Conservation (phyloP, 2,797 vertebrate genomes). For the Argya squamiceps region DNA sequence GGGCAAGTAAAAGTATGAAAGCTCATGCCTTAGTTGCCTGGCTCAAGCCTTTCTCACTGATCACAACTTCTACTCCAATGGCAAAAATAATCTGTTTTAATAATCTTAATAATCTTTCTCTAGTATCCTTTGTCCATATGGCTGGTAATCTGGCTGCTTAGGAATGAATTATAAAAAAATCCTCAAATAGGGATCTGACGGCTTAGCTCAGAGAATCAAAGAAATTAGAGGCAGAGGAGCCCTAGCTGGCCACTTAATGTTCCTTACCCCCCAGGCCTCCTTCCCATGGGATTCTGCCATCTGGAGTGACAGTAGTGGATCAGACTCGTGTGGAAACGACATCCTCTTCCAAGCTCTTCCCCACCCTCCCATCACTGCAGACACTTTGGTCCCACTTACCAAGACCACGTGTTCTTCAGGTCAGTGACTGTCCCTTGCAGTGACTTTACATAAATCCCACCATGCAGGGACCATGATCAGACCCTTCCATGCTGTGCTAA, state of each 20-base stretch:
- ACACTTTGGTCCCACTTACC: background rate
- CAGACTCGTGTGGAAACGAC: background rate
- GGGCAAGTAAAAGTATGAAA: background rate
- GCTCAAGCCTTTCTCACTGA: background rate
- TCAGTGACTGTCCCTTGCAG: background rate
- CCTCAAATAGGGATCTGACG: slow-evolving; percentile 59
- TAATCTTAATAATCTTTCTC: slow-evolving; percentile 59
- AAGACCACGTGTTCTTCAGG: background rate
- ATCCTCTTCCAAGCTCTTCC: background rate
- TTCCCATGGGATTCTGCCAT: background rate
- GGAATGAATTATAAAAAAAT: slow-evolving; percentile 61
- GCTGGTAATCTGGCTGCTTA: slow-evolving; percentile 62
- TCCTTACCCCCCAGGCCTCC: background rate
- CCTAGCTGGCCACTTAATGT: slow-evolving; percentile 17
- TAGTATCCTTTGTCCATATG: slow-evolving; percentile 54
- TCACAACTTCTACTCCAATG: background rate
- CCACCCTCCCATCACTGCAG: background rate
- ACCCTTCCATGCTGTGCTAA: background rate
- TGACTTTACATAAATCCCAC: background rate
- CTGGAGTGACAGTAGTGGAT: background rate
- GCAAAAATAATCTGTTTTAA: slow-evolving; percentile 59
- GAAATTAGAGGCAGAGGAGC: slow-evolving; percentile 24
- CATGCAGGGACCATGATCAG: rapidly evolving
- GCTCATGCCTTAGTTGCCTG: background rate
- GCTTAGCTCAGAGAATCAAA: slow-evolving; percentile 52